phyloP scores from a whole-genome alignment of 2,113 vertebrate species.

The Amblyornis subalaris region DNA sequence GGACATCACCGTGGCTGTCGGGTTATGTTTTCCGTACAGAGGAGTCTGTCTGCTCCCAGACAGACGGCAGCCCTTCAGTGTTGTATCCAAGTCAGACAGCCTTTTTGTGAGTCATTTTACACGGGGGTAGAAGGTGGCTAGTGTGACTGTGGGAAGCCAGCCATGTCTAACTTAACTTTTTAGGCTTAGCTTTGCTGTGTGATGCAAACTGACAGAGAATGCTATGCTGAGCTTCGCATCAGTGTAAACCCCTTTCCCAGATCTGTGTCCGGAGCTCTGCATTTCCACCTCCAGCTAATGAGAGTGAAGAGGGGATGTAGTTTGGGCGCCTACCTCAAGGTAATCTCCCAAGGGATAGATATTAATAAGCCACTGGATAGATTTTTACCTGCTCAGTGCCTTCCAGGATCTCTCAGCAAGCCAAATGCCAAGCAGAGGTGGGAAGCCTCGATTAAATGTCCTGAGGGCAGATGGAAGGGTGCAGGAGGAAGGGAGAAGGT shows the following conservation, averaged over 20 bases:
- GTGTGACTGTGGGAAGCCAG: neutral
- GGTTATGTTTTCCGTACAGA: neutral
- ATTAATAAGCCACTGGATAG: neutral
- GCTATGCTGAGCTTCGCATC: fast-evolving
- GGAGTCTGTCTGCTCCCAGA: neutral
- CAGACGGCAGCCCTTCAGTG: neutral
- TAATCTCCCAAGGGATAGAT: neutral
- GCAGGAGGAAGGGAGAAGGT: neutral
- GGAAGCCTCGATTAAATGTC: neutral
- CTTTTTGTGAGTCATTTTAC: neutral
- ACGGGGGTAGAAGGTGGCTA: neutral
- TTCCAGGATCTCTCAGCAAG: neutral
- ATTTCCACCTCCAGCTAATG: fast-evolving
- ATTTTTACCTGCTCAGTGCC: neutral
- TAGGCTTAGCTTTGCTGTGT: neutral
- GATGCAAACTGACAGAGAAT: neutral
- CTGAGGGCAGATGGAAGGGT: neutral
- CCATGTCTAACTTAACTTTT: neutral
- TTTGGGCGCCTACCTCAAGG: neutral
- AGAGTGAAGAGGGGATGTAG: neutral
- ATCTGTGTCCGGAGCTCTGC: neutral
- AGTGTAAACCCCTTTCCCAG: neutral
- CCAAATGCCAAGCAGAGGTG: neutral
- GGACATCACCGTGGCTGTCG: fast-evolving
- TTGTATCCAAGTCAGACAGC: neutral